Evolutionary conservation across 2,113 vertebrate species (phyloP), one percentile per base, ranked within the genome.

Genomic region (Nestor notabilis): DNA sequence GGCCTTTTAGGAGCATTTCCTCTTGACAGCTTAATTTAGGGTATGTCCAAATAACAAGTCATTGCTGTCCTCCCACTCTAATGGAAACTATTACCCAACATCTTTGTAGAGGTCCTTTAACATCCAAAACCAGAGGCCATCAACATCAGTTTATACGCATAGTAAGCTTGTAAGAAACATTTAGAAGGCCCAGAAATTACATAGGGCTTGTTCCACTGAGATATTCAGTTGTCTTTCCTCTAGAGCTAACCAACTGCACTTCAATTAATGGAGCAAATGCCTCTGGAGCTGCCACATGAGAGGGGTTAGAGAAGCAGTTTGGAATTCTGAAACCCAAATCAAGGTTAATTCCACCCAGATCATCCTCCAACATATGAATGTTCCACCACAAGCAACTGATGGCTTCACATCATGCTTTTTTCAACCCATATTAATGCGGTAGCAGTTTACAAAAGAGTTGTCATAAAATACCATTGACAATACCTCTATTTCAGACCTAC

Each of bases 101-200:
- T 18, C 8, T 37, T 49, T 49, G 39, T 33, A 58, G 43, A 49
- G 9, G 37, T 24, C 56, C 56, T 46, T 37, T 23, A 29, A 27
- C 44, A 60, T n/a, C n/a, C 11, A 64, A 16, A 35, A 17, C 10
- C 74, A 55, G 18, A 33, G 47, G 29, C 47, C 43, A 14, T 1
- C 16, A 15, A 4, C 50, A 14, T 1, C 0, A 1, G 16, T 7
- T 3, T 47, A 50, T 8, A n/a, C 12, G 4, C 58, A 46, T 33
- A 63, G 27, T 4, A 29, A 21, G 27, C 20, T 61, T 25, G 10
- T 3, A 11, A 21, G 13, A 31, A 17, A 15, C 5, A 17, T 7
- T 44, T 5, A 17, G 41, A 41, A 8, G 20, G 44, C 27, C 56
- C 11, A 71, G 83, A 56, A 72, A 33, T 46, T 6, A 44, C 7